Conservation (phyloP, 1,140 invertebrate genomes). For the Heliconius congener region DNA sequence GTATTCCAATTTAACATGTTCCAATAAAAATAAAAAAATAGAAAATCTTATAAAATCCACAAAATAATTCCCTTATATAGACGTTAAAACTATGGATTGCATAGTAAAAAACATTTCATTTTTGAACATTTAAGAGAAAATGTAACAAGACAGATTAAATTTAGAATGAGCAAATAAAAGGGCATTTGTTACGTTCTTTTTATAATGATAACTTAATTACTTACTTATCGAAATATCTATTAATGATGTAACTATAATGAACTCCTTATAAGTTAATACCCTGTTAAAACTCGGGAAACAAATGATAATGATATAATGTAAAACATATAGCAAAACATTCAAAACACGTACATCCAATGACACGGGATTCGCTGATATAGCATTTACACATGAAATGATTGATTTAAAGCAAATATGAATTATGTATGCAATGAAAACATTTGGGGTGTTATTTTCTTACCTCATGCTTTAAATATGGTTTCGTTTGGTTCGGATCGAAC, state of each 20-base stretch:
- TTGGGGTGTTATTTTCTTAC: slow-evolving; percentile 50
- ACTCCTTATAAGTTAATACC: background rate
- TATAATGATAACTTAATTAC: background rate
- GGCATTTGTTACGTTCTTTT: background rate
- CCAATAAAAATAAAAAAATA: too few relatives aligned
- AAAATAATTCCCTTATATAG: too few relatives aligned
- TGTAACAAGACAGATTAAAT: background rate
- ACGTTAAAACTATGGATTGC: background rate
- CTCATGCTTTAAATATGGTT: slow-evolving; percentile 59
- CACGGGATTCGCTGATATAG: background rate
- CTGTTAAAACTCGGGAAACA: background rate
- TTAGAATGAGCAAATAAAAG: slow-evolving; percentile 3
- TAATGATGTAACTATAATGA: background rate
- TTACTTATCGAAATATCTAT: background rate
- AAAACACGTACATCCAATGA: background rate
- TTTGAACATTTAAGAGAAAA: background rate
- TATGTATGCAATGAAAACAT: background rate
- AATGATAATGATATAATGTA: background rate
- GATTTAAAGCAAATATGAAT: slow-evolving; percentile 7
- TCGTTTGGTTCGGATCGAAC: slow-evolving; percentile 63
- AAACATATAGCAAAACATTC: background rate
- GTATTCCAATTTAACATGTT: too few relatives aligned
- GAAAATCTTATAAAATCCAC: too few relatives aligned
- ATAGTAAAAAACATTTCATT: slow-evolving; percentile 8
- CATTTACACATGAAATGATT: background rate